These are phyloP conservation scores for Rhinella marina DNA, from an alignment of 2,797 vertebrate species.

Conservation along the genomic window DNA sequence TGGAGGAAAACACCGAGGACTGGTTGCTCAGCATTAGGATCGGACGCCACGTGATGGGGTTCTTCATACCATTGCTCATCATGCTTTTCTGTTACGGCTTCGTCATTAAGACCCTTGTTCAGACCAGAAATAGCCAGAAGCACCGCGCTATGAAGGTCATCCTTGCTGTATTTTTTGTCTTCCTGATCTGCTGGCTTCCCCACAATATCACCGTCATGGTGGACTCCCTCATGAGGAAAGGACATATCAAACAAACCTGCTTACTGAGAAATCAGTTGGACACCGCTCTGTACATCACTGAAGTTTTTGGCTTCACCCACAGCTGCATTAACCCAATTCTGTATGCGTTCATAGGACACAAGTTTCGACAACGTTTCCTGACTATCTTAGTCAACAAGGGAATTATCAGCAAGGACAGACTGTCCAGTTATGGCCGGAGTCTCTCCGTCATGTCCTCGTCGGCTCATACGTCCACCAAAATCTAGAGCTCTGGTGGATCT, in stretches of 20 bases:
- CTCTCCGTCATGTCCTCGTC: constrained; percentile 69
- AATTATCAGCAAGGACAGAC: constrained; percentile 76
- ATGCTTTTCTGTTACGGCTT: constrained; percentile 86
- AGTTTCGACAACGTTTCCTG: constrained; percentile 87
- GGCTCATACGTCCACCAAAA: constrained; percentile 80
- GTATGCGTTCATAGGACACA: constrained; percentile 89
- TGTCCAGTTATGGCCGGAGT: constrained; percentile 67
- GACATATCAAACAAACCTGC: constrained; percentile 67
- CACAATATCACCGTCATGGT: constrained; percentile 78
- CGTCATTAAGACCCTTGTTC: constrained; percentile 78
- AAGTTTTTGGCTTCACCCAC: constrained; percentile 82
- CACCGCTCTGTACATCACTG: constrained; percentile 68
- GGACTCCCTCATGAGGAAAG: constrained; percentile 77
- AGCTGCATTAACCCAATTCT: constrained; percentile 92
- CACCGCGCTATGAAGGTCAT: constrained; percentile 89
- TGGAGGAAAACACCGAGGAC: constrained; percentile 66
- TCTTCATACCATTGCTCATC: constrained; percentile 80
- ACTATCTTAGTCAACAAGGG: constrained; percentile 75
- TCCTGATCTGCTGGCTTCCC: constrained; percentile 89
- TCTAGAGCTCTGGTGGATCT: constrained; percentile 63
- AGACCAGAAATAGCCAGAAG: constrained; percentile 81
- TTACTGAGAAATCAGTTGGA: constrained; percentile 65
- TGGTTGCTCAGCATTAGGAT: constrained; percentile 75
- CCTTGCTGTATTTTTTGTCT: constrained; percentile 84
- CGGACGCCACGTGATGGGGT: constrained; percentile 80